Evolutionary conservation across 2,888 invertebrate genomes (phyloP), one percentile per base, ranked within the genome.

Genomic region (Drepana falcataria): DNA sequence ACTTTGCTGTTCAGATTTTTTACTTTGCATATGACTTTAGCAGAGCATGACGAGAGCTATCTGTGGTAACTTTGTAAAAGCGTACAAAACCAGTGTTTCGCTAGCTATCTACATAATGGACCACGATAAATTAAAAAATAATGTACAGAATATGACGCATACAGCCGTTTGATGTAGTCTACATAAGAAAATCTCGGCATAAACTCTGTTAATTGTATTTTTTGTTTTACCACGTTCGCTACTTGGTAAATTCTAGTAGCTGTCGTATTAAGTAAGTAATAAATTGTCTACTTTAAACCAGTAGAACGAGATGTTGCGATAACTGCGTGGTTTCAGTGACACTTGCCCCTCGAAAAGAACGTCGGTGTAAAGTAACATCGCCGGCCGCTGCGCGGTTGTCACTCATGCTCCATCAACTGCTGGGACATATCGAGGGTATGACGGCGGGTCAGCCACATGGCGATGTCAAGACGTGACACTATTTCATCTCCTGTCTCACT

Each of bases 351-450:
- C 81, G 75, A 83, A 87, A 90, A 89, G 85, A 87, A 89, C 91
- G 86, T 83, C 80, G 68, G 78, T 80, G 81, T 79, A 88, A 91
- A 79, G 90, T 88, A 85, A 88, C 80, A 76, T 85, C 86, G 84
- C 69, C 76, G 73, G 69, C 71, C 61, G 74, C 72, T 71, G 68
- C 69, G 71, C 77, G 78, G 80, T 79, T 88, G 91, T 88, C 91
- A 88, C 87, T 91, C 91, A 91, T 90, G 89, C 87, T 85, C 83
- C 89, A 91, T 91, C 91, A 91, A 91, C 85, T 87, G 86, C 83
- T 87, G 83, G 85, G 86, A 85, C 82, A 85, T 79, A 77, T 81
- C 77, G 78, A 83, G 79, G 82, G 81, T 87, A 87, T 89, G 88
- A 87, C 83, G 83, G 68, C 79, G 82, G 88, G 89, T 90, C 89